A percentile compares a stretch with the other conserved stretches of the same genome.
These are phyloP conservation scores for Sardina pilchardus DNA, from an alignment of 2,113 vertebrate genomes.

Conservation along the genomic window DNA sequence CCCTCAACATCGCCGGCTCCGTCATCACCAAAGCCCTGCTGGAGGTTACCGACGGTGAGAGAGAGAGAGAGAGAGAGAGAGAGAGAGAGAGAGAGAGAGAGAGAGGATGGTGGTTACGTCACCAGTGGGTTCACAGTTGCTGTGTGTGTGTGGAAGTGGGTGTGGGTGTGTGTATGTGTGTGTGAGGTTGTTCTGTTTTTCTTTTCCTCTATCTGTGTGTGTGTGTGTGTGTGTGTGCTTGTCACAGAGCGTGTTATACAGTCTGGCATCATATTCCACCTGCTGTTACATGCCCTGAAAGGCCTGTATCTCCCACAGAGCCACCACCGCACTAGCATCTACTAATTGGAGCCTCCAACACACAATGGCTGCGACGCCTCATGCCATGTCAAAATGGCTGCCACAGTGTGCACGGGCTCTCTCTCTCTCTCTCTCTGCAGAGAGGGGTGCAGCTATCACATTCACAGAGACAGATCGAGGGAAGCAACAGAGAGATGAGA, in stretches of 20 bases:
- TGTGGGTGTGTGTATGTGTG: neutral
- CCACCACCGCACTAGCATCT: neutral
- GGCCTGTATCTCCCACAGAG: neutral
- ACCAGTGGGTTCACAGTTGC: neutral
- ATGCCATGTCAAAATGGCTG: neutral
- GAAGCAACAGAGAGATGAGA: neutral
- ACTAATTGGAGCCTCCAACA: neutral
- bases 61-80: constrained; percentile 18
- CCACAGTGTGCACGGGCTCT: neutral
- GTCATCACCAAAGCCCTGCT: constrained; percentile 97
- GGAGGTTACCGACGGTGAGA: constrained; percentile 95
- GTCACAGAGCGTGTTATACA: neutral
- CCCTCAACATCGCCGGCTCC: constrained; percentile 96
- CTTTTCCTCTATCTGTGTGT: neutral
- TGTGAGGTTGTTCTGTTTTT: neutral
- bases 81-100: no score
- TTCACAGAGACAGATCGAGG: neutral
- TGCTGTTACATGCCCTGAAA: neutral
- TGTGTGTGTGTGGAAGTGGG: neutral
- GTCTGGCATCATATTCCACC: neutral
- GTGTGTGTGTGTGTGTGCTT: neutral
- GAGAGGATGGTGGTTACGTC: neutral
- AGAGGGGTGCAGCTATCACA: neutral
- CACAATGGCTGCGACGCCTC: neutral
- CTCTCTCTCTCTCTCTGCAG: neutral